phyloP scores from a whole-genome alignment of 2,113 vertebrate genomes.

The Ailuropoda melanoleuca region DNA sequence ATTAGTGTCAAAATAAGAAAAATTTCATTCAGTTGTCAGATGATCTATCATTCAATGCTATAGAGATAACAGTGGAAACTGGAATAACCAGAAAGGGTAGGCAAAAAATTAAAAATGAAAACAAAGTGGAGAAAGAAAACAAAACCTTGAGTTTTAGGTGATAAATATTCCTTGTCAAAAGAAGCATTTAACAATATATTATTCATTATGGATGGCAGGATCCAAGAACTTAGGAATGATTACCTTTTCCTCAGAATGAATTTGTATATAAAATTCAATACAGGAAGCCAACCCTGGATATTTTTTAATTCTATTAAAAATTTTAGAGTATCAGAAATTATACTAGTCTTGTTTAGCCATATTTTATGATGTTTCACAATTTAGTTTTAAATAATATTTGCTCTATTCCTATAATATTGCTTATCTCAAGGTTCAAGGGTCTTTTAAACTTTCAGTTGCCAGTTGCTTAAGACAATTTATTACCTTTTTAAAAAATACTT shows the following conservation, averaged over 20 bases:
- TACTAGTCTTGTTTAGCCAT: neutral
- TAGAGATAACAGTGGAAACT: neutral
- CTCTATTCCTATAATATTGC: neutral
- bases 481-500: neutral
- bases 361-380: constrained; percentile 3
- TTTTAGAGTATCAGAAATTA: constrained; percentile 52
- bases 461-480: neutral
- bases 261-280: constrained; percentile 58
- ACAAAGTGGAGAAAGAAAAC: neutral
- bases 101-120: neutral
- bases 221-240: constrained; percentile 47
- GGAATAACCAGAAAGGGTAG: neutral
- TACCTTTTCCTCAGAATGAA: constrained; percentile 57
- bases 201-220: constrained; percentile 52
- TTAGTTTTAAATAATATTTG: neutral
- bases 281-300: neutral
- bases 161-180: constrained; percentile 64
- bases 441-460: constrained; percentile 14
- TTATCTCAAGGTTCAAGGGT: neutral
- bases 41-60: neutral
- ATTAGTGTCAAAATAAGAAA: neutral
- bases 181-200: constrained; percentile 57
- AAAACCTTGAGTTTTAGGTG: constrained; percentile 40
- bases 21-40: neutral
- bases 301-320: constrained; percentile 59